Base-by-base conservation (phyloP, 2,888 invertebrate genomes). In the Timema cristinae region DNA sequence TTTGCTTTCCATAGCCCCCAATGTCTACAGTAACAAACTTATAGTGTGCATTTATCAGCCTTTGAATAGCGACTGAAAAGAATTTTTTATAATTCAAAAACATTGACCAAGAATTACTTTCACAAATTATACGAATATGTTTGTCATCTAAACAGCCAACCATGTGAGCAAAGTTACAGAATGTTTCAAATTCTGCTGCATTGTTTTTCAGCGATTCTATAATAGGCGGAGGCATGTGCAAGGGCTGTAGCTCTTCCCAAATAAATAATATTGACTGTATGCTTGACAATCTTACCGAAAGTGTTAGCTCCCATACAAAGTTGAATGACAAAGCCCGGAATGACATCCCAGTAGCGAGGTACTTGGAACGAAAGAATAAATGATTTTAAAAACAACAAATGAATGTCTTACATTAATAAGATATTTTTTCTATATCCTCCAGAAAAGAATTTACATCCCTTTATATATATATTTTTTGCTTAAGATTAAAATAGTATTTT, bases 91-190 rank as follows among this genome's bases (percentile, higher is more conserved):
- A 63, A 10, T 16, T 63, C 48, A 63, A n/a, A 63, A 32, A 63
- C 32, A 63, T 63, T 63, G 63, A 63, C 63, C 63, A 32, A 10
- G 52, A 52, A 10, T 52, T 13, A 52, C 52, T 16, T 47, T 32
- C 5, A 63, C 63, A 63, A 15, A 63, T 63, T 13, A 63, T 48
- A 63, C 63, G 63, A 63, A 63, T 63, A 63, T 63, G 63, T 63
- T 63, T 63, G 63, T 48, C 32, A 48, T 63, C 63, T 16, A 32
- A 63, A 13, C 63, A n/a, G n/a, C 16, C 63, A 63, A 63, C 63
- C 32, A 63, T 47, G 11, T 15, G 61, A 61, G 16, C 32, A 16
- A 61, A 61, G 47, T 61, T 61, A 16, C 61, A n/a, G n/a, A n/a
- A n/a, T n/a, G n/a, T n/a, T n/a, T n/a, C n/a, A n/a, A n/a, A n/a